A percentile compares a stretch with the other conserved stretches of the same genome.
phyloP scores from a whole-genome alignment of 2,797 vertebrate species.

The Lacerta agilis region DNA sequence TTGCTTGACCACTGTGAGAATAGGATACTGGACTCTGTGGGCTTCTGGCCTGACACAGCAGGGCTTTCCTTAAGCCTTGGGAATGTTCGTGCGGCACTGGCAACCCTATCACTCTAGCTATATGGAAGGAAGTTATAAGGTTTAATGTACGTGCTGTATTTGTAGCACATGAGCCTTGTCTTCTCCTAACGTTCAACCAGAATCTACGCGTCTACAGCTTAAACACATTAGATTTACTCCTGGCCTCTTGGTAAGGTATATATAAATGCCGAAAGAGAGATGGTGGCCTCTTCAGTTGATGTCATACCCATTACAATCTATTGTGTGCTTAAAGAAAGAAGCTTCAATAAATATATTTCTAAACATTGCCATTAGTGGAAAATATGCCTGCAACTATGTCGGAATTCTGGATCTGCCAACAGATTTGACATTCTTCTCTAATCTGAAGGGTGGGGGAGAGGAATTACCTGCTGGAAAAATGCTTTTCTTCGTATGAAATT shows the following conservation, averaged over 20 bases:
- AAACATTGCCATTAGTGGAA: slow-evolving; percentile 27
- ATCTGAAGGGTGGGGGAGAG: not conserved
- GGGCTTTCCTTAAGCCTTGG: too few relatives aligned
- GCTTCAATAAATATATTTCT: slow-evolving; percentile 34
- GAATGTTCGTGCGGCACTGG: not conserved
- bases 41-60: too few relatives aligned
- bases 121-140: not conserved
- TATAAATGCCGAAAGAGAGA: not conserved
- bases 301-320: not conserved
- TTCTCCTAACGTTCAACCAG: not conserved
- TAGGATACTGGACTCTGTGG: too few relatives aligned
- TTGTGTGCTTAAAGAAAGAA: slow-evolving; percentile 1
- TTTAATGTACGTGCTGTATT: not conserved
- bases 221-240: not conserved
- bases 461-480: slow-evolving; percentile 38
- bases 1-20: too few relatives aligned
- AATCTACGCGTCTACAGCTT: not conserved
- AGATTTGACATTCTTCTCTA: slow-evolving; percentile 31
- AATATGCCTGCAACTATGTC: not conserved
- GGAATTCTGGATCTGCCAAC: slow-evolving; percentile 43
- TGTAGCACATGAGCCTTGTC: not conserved
- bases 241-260: not conserved
- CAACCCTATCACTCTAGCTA: not conserved
- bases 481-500: slow-evolving; percentile 56
- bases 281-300: not conserved